phyloP scores from a whole-genome alignment of 2,797 vertebrate genomes.

The Percopsis omiscomaycus region DNA sequence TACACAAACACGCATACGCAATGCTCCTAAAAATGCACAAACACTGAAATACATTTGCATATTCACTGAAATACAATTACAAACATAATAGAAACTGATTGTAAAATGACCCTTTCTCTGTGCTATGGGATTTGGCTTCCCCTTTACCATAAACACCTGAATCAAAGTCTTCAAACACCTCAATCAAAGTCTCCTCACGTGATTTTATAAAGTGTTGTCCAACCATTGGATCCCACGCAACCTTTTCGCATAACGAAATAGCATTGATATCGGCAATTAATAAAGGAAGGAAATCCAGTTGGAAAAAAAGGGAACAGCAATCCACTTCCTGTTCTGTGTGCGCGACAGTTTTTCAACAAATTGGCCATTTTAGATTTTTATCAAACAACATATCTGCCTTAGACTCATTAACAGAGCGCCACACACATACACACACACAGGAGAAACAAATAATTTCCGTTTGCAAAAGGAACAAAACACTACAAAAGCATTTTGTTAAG shows the following conservation, averaged over 20 bases:
- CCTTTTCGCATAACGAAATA: conserved; percentile 52
- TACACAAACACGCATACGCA: conserved; percentile 67
- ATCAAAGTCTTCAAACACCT: conserved; percentile 31
- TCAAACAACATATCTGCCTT: conserved; percentile 53
- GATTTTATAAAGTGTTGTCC: conserved; percentile 42
- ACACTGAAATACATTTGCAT: conserved; percentile 64
- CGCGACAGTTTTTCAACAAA: conserved; percentile 26
- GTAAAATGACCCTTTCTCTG: conserved; percentile 75
- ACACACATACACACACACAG: conserved; percentile 51
- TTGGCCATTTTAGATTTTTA: conserved; percentile 46
- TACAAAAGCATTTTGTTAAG: conserved; percentile 63
- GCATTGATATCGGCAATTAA: conserved; percentile 55
- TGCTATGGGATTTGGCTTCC: conserved; percentile 76
- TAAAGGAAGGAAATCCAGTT: conserved; percentile 61
- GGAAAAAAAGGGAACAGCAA: conserved; percentile 36
- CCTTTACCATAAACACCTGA: conserved; percentile 56
- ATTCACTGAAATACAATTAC: conserved; percentile 63
- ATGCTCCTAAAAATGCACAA: conserved; percentile 71
- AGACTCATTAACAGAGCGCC: conserved; percentile 27
- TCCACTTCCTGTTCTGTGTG: conserved; percentile 32
- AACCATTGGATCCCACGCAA: conserved; percentile 60
- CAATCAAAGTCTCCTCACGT: conserved; percentile 29
- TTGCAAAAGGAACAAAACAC: conserved; percentile 58
- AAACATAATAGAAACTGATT: conserved; percentile 56
- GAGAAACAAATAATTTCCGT: conserved; percentile 60